Base-by-base conservation (phyloP, 1,140 invertebrate species). In the Episyrphus balteatus region DNA sequence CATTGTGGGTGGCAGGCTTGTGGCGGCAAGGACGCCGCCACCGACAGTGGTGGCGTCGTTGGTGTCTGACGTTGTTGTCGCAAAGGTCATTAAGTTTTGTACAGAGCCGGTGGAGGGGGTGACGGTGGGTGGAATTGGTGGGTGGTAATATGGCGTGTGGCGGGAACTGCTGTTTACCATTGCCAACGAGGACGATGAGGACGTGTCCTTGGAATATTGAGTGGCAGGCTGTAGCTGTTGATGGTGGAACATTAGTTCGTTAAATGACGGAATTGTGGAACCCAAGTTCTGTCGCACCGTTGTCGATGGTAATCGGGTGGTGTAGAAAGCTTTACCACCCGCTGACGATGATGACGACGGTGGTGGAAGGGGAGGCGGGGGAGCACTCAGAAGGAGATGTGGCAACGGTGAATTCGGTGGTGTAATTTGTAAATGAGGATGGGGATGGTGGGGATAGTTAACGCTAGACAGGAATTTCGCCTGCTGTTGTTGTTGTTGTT, bases 401-500 rank as follows among this genome's bases (percentile, higher is more conserved):
- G 36, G 15, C 36, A 17, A 17, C 36, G 36, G 36, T 14, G 36
- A 17, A 37, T 26, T 26, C 8, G 21, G 21, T 26, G 21, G 21
- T 26, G 21, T 26, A 5, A 26, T 26, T 26, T 26, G 21, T 3
- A 5, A 8, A 26, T 26, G 21, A 26, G 21, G 8, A 26, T 26
- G 21, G 21, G 21, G 21, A 26, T 26, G 21, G 21, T 26, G 21
- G 21, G 21, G 21, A 26, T 26, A 26, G 21, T 8, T 26, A 26
- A 26, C 21, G 21, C 21, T 26, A 26, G 21, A 26, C 21, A 26
- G 3, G 3, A 26, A 8, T 3, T 5, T 5, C 8, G 3, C 8
- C 21, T 3, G 3, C 21, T 26, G 21, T 8, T 26, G 21, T 26
- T 26, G 21, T 26, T 49, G 40, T 6, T 51, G 51, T 31, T 54